phyloP scores from a whole-genome alignment of 2,888 invertebrate genomes.

The Drosophila antonietae region DNA sequence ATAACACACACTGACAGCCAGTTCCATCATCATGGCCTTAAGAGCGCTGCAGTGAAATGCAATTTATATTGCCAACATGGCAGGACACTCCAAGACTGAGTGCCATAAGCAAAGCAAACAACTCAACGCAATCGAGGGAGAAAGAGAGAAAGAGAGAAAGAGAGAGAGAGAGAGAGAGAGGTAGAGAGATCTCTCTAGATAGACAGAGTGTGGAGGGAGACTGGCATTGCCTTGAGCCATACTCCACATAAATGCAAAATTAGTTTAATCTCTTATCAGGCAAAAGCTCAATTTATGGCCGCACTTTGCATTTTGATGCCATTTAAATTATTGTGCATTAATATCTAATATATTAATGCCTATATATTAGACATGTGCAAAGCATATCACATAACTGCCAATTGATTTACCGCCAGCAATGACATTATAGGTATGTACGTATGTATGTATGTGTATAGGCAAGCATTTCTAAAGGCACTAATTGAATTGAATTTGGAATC shows the following conservation, averaged over 20 bases:
- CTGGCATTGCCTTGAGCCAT: constrained; percentile 9
- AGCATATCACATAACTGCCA: not conserved
- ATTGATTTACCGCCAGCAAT: constrained; percentile 22
- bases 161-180: not conserved
- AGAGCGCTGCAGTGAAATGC: constrained; percentile 54
- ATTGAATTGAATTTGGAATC: constrained; percentile 1
- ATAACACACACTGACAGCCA: constrained; percentile 63
- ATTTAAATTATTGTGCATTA: constrained; percentile 46
- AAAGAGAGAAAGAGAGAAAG: not conserved
- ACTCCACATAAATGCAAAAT: constrained; percentile 44
- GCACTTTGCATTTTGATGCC: constrained; percentile 38
- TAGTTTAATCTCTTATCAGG: constrained; percentile 41
- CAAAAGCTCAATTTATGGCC: constrained; percentile 39
- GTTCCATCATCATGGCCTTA: constrained; percentile 41
- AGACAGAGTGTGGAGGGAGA: not conserved
- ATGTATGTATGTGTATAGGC: not conserved
- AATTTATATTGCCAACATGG: constrained; percentile 66
- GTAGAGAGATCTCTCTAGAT: too few relatives aligned
- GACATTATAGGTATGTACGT: not conserved
- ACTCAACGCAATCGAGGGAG: not conserved
- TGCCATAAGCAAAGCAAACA: constrained; percentile 49
- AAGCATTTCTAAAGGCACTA: not conserved
- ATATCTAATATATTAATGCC: constrained; percentile 15
- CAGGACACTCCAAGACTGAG: constrained; percentile 61
- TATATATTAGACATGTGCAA: constrained; percentile 4